Percentiles rank a stretch among this genome's conserved stretches.
phyloP scores from a whole-genome alignment of 2,113 vertebrate species.

The Bostrychus sinensis region DNA sequence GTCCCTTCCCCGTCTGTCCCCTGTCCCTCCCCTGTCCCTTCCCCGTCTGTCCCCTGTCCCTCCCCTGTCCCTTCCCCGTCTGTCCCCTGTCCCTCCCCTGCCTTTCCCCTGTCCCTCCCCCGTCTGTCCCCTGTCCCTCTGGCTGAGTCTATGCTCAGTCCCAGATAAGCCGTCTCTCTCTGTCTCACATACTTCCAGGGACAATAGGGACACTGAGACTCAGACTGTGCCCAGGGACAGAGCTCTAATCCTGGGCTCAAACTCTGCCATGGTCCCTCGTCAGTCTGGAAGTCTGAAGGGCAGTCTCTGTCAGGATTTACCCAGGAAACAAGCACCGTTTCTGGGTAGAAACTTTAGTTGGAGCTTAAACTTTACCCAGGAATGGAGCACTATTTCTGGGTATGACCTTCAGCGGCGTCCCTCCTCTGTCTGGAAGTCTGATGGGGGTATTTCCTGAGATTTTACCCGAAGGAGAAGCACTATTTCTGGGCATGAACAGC shows the following conservation, averaged over 20 bases:
- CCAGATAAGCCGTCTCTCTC: constrained; percentile 24
- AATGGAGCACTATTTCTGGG: not conserved
- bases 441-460: not conserved
- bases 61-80: not conserved
- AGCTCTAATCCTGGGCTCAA: not conserved
- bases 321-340: not conserved
- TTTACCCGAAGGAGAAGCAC: not conserved
- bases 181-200: not conserved
- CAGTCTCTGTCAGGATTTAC: not conserved
- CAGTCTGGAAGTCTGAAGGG: not conserved
- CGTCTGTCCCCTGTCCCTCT: not conserved
- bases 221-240: not conserved
- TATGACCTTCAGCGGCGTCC: not conserved
- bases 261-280: not conserved
- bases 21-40: no score
- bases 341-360: not conserved
- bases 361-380: constrained; percentile 31
- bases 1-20: no score
- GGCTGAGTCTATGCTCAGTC: constrained; percentile 1
- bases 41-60: not conserved
- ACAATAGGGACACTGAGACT: not conserved
- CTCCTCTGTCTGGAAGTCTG: not conserved
- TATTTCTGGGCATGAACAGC: constrained; percentile 9
- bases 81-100: not conserved
- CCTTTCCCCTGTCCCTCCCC: not conserved